Conservation (phyloP, 2,888 invertebrate genomes). For the Calameuta pallipes region DNA sequence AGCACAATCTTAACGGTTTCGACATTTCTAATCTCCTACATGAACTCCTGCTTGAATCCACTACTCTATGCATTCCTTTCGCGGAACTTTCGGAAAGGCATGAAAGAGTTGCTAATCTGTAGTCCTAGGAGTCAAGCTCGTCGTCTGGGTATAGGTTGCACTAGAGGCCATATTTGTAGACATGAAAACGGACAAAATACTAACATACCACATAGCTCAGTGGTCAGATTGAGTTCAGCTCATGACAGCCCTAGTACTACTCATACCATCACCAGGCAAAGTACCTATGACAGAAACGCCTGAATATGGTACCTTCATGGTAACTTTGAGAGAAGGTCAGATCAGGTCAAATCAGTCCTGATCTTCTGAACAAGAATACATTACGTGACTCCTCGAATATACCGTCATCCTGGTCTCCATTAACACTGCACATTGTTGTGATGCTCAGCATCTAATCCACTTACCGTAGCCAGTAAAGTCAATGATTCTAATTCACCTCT, state of each 20-base stretch:
- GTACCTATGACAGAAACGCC: slow-evolving; percentile 6
- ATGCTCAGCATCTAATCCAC: background rate
- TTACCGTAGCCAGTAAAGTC: background rate
- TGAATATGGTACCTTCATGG: background rate
- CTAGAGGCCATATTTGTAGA: slow-evolving; percentile 34
- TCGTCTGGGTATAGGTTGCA: slow-evolving; percentile 49
- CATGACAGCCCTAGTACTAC: slow-evolving; percentile 43
- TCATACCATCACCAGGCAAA: slow-evolving; percentile 39
- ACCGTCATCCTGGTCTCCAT: no score
- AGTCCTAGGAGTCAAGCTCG: slow-evolving; percentile 51
- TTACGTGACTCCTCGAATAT: background rate
- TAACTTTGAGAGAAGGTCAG: background rate
- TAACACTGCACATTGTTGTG: background rate
- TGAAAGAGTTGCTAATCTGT: slow-evolving; percentile 83
- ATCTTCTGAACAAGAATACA: background rate
- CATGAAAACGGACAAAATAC: slow-evolving; percentile 42
- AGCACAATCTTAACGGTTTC: slow-evolving; percentile 84
- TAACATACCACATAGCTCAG: slow-evolving; percentile 41
- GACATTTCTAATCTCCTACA: slow-evolving; percentile 87
- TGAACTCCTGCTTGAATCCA: slow-evolving; percentile 92
- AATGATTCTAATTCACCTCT: background rate
- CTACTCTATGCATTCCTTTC: slow-evolving; percentile 89
- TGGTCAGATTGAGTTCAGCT: slow-evolving; percentile 46
- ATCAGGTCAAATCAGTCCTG: background rate
- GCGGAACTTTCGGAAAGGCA: slow-evolving; percentile 85